Conservation (phyloP, 2,797 vertebrate genomes). For the Octomys mimax region DNA sequence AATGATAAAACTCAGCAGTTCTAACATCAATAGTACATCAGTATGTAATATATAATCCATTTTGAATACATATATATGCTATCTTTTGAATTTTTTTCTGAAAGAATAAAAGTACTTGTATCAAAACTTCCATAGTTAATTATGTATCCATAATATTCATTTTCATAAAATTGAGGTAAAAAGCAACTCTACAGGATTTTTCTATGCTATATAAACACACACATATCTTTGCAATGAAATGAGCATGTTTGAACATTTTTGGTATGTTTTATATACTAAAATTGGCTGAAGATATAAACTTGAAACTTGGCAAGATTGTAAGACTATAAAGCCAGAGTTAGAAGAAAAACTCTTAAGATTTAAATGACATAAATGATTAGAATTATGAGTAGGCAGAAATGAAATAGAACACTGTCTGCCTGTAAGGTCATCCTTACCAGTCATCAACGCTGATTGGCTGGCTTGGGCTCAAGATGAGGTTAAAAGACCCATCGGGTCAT, state of each 20-base stretch:
- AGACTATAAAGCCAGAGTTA: conserved; percentile 63
- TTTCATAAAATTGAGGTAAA: conserved; percentile 66
- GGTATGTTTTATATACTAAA: conserved; percentile 52
- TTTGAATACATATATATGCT: conserved; percentile 4
- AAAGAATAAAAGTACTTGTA: conserved; percentile 25
- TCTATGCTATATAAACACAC: conserved; percentile 47
- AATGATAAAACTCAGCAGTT: conserved; percentile 16
- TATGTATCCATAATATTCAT: not conserved
- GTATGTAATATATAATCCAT: not conserved
- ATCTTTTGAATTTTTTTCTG: conserved; percentile 47
- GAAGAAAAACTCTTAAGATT: conserved; percentile 61
- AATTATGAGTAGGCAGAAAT: conserved; percentile 44
- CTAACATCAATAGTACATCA: not conserved
- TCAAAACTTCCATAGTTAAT: not conserved
- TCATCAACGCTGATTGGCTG: not conserved
- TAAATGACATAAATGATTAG: conserved; percentile 59
- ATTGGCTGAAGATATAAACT: conserved; percentile 61
- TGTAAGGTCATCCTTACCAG: conserved; percentile 41
- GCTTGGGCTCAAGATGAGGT: conserved; percentile 44
- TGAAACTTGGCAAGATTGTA: conserved; percentile 66
- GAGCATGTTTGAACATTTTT: conserved; percentile 55
- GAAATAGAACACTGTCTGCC: conserved; percentile 1
- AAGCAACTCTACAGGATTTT: conserved; percentile 39
- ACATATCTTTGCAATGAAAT: conserved; percentile 57
- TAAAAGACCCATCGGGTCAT: not conserved